Conservation (phyloP, 2,113 vertebrate genomes). For the Eudyptes chrysolophus region DNA sequence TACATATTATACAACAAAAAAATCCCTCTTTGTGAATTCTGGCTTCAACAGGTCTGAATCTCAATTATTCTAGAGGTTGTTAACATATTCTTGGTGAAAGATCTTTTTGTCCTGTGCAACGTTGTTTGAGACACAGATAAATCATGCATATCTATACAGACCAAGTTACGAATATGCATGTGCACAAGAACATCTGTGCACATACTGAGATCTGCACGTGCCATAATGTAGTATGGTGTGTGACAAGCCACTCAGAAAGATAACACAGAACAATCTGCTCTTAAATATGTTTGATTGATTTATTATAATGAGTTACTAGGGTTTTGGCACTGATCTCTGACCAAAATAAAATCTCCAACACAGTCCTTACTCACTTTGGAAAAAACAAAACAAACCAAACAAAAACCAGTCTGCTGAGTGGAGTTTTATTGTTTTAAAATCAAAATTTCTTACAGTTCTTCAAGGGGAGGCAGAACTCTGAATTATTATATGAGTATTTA, state of each 20-base stretch:
- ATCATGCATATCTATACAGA: neutral
- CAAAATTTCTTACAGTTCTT: conserved; percentile 15
- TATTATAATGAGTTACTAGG: neutral
- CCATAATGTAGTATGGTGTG: neutral
- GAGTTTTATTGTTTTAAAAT: conserved; percentile 54
- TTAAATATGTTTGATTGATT: conserved; percentile 28
- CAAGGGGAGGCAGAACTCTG: neutral
- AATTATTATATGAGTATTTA: conserved; percentile 37
- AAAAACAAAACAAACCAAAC: neutral
- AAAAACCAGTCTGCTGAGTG: neutral
- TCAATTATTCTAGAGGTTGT: neutral
- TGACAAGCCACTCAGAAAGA: neutral
- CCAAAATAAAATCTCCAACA: conserved; percentile 20
- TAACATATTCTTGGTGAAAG: neutral
- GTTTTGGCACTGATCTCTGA: neutral
- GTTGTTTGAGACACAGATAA: neutral
- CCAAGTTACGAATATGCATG: neutral
- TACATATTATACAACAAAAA: neutral
- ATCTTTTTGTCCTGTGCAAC: neutral
- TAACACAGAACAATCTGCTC: neutral
- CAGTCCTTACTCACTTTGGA: neutral
- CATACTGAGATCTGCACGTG: neutral
- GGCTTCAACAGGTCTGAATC: neutral
- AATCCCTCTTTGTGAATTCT: neutral
- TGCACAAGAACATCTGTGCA: neutral